A percentile compares a stretch with the other conserved stretches of the same genome.
Conservation (phyloP, 92 coral and sea anemone genomes). For the Epizoanthus scotinus region DNA sequence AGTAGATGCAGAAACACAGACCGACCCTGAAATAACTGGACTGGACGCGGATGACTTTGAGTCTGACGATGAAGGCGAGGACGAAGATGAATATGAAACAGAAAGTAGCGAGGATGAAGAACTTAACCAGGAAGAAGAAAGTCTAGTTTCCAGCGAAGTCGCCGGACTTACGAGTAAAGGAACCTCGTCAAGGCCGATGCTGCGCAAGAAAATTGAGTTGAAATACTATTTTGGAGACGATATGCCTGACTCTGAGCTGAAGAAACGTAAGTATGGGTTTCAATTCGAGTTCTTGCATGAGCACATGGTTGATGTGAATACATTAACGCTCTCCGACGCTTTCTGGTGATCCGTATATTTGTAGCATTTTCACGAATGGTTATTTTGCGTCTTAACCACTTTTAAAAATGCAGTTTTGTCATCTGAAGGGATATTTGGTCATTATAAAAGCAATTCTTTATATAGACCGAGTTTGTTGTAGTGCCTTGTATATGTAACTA, state of each 20-base stretch:
- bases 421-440: neutral
- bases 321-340: slow-evolving; percentile 43
- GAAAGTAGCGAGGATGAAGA: slow-evolving; percentile 84
- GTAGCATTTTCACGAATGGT: neutral
- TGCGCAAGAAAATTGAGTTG: slow-evolving; percentile 90
- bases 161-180: slow-evolving; percentile 59
- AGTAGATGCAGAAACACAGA: slow-evolving; percentile 77
- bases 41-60: slow-evolving; percentile 92
- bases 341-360: neutral
- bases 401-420: neutral
- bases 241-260: slow-evolving; percentile 91
- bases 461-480: neutral
- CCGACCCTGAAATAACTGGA: slow-evolving; percentile 91
- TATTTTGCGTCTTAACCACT: neutral
- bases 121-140: slow-evolving; percentile 36
- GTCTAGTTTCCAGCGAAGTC: slow-evolving; percentile 5
- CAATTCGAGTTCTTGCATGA: slow-evolving; percentile 28
- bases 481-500: slow-evolving; percentile 14
- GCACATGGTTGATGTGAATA: slow-evolving; percentile 89
- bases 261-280: slow-evolving; percentile 78
- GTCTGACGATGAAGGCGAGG: slow-evolving; percentile 67
- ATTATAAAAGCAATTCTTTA: neutral
- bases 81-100: slow-evolving; percentile 73
- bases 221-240: slow-evolving; percentile 98
- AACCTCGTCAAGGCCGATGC: slow-evolving; percentile 71